Conservation (phyloP, 2,888 invertebrate species). For the Julus scandinavius region DNA sequence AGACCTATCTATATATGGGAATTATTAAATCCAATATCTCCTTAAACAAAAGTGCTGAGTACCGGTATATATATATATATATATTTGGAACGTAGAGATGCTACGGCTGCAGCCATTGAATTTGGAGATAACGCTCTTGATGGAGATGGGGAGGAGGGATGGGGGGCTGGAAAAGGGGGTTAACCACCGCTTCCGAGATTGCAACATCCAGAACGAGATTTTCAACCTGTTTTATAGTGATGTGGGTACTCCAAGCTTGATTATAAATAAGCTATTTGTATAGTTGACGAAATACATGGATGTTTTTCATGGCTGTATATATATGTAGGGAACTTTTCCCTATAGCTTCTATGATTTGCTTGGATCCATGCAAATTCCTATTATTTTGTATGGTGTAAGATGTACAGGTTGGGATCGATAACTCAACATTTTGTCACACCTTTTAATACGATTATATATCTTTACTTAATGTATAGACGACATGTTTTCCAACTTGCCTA, state of each 20-base stretch:
- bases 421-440: no score
- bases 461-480: no score
- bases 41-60: slow-evolving; percentile 30
- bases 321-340: neutral
- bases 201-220: neutral
- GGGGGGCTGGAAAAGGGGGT: neutral
- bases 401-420: neutral
- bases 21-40: slow-evolving; percentile 34
- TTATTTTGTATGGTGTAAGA: neutral
- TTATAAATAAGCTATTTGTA: slow-evolving; percentile 14
- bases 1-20: slow-evolving; percentile 29
- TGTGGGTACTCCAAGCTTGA: neutral
- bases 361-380: neutral
- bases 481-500: no score
- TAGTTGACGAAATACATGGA: neutral
- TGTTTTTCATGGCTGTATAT: neutral
- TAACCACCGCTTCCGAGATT: neutral
- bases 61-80: neutral
- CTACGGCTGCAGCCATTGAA: neutral
- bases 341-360: neutral
- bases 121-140: slow-evolving; percentile 30
- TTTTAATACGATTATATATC: no score
- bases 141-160: neutral
- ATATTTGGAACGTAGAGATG: neutral
- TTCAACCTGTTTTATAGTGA: neutral